Percentiles rank a stretch among this genome's conserved stretches.
These are phyloP conservation scores for Dipus sagitta DNA, from an alignment of 2,797 vertebrate species.

Conservation along the genomic window DNA sequence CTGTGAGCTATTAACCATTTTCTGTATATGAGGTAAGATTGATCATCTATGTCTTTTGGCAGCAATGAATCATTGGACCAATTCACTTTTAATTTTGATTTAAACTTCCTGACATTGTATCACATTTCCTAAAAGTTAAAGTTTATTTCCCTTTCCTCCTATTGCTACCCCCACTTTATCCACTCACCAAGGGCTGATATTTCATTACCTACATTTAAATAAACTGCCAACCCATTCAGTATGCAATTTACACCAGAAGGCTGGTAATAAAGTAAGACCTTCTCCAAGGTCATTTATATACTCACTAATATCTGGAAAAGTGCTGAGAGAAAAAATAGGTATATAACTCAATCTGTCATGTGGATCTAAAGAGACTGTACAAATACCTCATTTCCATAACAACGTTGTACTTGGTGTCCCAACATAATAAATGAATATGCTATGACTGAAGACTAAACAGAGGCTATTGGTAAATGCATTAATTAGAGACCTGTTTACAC, in stretches of 20 bases:
- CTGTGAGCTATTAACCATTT: slow-evolving; percentile 18
- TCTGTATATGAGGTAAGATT: neutral
- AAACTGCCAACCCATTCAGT: slow-evolving; percentile 62
- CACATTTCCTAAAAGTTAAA: slow-evolving; percentile 56
- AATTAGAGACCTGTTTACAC: slow-evolving; percentile 80
- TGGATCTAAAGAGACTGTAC: slow-evolving; percentile 74
- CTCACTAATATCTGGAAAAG: slow-evolving; percentile 65
- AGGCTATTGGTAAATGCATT: slow-evolving; percentile 78
- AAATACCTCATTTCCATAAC: slow-evolving; percentile 82
- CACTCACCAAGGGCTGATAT: slow-evolving; percentile 39
- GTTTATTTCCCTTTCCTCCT: slow-evolving; percentile 53
- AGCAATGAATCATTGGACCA: neutral
- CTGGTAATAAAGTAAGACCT: slow-evolving; percentile 69
- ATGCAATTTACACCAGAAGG: slow-evolving; percentile 67
- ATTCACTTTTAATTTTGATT: slow-evolving; percentile 62
- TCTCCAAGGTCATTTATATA: slow-evolving; percentile 77
- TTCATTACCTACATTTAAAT: slow-evolving; percentile 70
- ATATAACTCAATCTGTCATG: slow-evolving; percentile 76
- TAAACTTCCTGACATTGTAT: slow-evolving; percentile 51
- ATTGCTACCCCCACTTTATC: neutral
- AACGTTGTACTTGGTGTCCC: slow-evolving; percentile 72
- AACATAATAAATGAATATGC: slow-evolving; percentile 78
- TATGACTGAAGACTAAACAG: slow-evolving; percentile 79
- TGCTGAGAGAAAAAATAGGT: slow-evolving; percentile 75
- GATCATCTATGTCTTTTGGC: slow-evolving; percentile 45